A percentile compares a stretch with the other conserved stretches of the same genome.
Conservation (phyloP, 1,140 invertebrate species). For the Trichoplusia ni region DNA sequence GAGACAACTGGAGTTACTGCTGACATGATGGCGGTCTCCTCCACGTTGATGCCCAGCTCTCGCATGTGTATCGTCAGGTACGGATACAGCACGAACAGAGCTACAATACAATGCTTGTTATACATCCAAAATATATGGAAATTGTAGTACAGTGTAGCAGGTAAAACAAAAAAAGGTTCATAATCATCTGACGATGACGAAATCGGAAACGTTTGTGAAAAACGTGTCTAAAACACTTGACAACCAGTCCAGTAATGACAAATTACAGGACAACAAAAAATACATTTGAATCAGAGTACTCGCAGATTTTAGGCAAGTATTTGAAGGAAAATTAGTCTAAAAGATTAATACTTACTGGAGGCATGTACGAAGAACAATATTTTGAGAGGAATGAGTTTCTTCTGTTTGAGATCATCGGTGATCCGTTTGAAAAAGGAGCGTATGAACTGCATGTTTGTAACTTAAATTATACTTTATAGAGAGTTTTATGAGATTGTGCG, state of each 20-base stretch:
- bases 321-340: not conserved
- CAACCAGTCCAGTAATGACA: too few relatives aligned
- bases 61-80: slow-evolving; percentile 94
- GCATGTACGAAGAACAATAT: slow-evolving; percentile 89
- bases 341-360: slow-evolving; percentile 84
- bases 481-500: not conserved
- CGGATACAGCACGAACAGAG: slow-evolving; percentile 89
- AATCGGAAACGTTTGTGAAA: too few relatives aligned
- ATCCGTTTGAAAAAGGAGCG: slow-evolving; percentile 85
- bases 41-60: slow-evolving; percentile 90
- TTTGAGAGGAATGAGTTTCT: slow-evolving; percentile 87
- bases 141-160: not conserved
- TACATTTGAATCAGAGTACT: too few relatives aligned
- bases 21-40: slow-evolving; percentile 93
- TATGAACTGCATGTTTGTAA: slow-evolving; percentile 82
- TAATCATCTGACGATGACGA: too few relatives aligned
- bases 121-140: too few relatives aligned
- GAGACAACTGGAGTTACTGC: slow-evolving; percentile 90
- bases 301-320: too few relatives aligned
- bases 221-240: too few relatives aligned
- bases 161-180: not conserved
- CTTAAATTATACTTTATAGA: not conserved
- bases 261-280: too few relatives aligned
- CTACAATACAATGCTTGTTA: slow-evolving; percentile 70
- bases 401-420: slow-evolving; percentile 86